phyloP scores from a whole-genome alignment of 2,113 vertebrate genomes.

The Andinoacara biseriatus region DNA sequence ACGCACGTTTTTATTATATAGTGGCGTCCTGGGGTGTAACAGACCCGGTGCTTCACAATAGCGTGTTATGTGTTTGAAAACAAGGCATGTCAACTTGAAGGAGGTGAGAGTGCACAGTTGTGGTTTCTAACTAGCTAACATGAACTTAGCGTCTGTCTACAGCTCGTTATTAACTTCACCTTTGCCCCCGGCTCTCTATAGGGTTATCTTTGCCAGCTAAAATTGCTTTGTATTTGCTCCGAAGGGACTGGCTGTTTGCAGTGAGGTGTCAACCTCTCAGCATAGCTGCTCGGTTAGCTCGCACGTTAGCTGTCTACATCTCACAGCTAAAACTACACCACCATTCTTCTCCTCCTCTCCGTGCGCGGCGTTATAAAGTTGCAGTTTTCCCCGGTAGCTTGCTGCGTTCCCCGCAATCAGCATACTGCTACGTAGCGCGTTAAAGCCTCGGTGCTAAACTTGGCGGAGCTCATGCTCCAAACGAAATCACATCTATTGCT shows the following conservation, averaged over 20 bases:
- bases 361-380: slow-evolving; percentile 38
- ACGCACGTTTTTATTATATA: neutral
- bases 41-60: neutral
- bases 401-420: slow-evolving; percentile 2
- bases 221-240: slow-evolving; percentile 18
- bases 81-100: slow-evolving; percentile 73
- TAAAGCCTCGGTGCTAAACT: slow-evolving; percentile 15
- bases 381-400: slow-evolving; percentile 12
- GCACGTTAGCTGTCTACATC: slow-evolving; percentile 62
- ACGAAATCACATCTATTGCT: slow-evolving; percentile 41
- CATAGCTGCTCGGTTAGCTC: slow-evolving; percentile 64
- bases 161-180: neutral
- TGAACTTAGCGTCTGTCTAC: slow-evolving; percentile 45
- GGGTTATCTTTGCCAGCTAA: neutral
- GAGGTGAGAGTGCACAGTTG: slow-evolving; percentile 49
- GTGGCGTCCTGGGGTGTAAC: neutral
- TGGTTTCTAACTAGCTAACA: slow-evolving; percentile 59
- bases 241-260: slow-evolving; percentile 10
- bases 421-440: neutral
- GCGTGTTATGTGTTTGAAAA: slow-evolving; percentile 56
- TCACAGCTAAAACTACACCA: slow-evolving; percentile 52
- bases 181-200: neutral
- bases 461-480: slow-evolving; percentile 1
- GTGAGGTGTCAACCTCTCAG: slow-evolving; percentile 59
- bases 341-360: slow-evolving; percentile 7